Conservation (phyloP, 1,140 invertebrate genomes). For the Stenopsyche tienmushanensis region DNA sequence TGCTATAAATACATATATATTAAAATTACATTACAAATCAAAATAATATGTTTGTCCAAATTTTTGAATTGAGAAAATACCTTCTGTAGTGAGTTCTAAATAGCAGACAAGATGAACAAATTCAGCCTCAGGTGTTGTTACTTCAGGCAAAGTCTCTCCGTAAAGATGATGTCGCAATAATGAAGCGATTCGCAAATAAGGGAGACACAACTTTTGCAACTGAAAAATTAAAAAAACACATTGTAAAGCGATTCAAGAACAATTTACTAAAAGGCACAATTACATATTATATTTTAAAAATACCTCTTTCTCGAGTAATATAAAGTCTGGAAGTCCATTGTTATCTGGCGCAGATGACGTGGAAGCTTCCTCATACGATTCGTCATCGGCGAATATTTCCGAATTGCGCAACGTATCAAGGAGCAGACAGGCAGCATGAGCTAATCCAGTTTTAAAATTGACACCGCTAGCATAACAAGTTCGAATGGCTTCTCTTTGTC, state of each 20-base stretch:
- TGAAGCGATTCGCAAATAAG: conserved; percentile 81
- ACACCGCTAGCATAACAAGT: conserved; percentile 42
- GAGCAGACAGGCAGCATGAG: conserved; percentile 42
- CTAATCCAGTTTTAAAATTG: conserved; percentile 35
- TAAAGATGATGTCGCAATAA: conserved; percentile 85
- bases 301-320: conserved; percentile 29
- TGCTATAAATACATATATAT: neutral
- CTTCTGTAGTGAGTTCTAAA: conserved; percentile 70
- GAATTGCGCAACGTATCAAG: conserved; percentile 44
- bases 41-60: no score
- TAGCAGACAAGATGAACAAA: conserved; percentile 74
- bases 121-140: conserved; percentile 63
- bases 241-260: neutral
- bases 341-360: conserved; percentile 35
- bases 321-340: conserved; percentile 15
- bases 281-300: neutral
- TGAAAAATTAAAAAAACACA: conserved; percentile 46
- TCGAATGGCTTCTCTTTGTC: conserved; percentile 49
- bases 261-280: neutral
- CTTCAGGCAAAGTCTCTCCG: conserved; percentile 73
- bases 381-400: conserved; percentile 48
- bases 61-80: no score
- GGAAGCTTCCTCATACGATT: conserved; percentile 38
- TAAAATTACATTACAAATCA: no score
- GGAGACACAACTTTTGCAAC: conserved; percentile 77